phyloP scores from a whole-genome alignment of 2,888 invertebrate species.

The Agriopis aurantiaria region DNA sequence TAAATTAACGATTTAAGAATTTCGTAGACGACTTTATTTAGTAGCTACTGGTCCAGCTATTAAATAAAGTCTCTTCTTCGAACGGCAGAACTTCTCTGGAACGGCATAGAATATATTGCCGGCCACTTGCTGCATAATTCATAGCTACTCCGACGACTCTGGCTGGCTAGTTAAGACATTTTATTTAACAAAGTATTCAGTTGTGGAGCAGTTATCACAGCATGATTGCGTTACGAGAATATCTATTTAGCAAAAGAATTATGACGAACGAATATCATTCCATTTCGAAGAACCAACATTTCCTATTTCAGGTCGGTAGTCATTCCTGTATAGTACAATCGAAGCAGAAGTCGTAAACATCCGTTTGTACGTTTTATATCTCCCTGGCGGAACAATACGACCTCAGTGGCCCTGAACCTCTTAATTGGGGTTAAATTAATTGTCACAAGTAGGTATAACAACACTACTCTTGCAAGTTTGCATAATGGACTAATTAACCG shows the following conservation, averaged over 20 bases:
- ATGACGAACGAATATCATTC: not conserved
- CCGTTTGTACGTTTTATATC: slow-evolving; percentile 17
- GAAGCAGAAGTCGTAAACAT: slow-evolving; percentile 23
- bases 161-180: slow-evolving; percentile 51
- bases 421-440: slow-evolving; percentile 83
- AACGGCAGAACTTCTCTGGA: slow-evolving; percentile 46
- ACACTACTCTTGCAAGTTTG: slow-evolving; percentile 54
- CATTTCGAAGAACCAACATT: not conserved
- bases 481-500: slow-evolving; percentile 52
- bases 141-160: slow-evolving; percentile 42
- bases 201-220: slow-evolving; percentile 9
- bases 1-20: not conserved
- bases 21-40: slow-evolving; percentile 27
- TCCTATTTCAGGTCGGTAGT: slow-evolving; percentile 1
- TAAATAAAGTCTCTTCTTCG: too few relatives aligned
- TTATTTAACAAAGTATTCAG: slow-evolving; percentile 31
- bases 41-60: slow-evolving; percentile 25
- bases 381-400: slow-evolving; percentile 31
- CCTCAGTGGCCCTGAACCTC: slow-evolving; percentile 44
- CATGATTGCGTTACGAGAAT: slow-evolving; percentile 9
- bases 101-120: slow-evolving; percentile 54
- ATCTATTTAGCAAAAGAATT: not conserved
- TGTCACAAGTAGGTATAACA: slow-evolving; percentile 67
- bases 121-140: slow-evolving; percentile 57
- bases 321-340: slow-evolving; percentile 4